A percentile compares a stretch with the other conserved stretches of the same genome.
phyloP scores from a whole-genome alignment of 2,888 invertebrate genomes.

The Tetramorium bicarinatum region DNA sequence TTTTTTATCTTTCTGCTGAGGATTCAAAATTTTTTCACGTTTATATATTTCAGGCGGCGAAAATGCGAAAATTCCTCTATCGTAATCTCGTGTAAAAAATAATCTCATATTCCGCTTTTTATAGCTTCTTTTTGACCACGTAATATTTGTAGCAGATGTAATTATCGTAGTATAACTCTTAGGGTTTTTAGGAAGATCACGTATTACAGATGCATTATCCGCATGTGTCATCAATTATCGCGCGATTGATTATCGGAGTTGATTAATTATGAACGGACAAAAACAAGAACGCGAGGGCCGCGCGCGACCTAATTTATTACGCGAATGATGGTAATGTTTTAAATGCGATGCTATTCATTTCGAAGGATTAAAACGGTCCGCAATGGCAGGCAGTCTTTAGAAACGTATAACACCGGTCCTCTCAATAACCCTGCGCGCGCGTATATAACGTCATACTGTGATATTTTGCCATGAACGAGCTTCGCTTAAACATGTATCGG shows the following conservation, averaged over 20 bases:
- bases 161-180: neutral
- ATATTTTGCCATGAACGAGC: constrained; percentile 37
- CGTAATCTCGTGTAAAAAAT: neutral
- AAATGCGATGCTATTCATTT: constrained; percentile 40
- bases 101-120: neutral
- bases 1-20: neutral
- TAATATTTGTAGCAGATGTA: neutral
- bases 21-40: no score
- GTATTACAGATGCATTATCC: neutral
- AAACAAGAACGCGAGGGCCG: neutral
- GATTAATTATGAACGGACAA: constrained; percentile 25
- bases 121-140: no score
- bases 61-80: neutral
- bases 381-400: constrained; percentile 39
- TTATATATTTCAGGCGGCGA: no score
- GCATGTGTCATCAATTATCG: neutral
- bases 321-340: neutral
- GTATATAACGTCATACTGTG: constrained; percentile 26
- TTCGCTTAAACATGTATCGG: constrained; percentile 40
- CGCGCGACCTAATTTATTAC: constrained; percentile 27
- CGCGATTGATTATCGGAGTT: constrained; percentile 20
- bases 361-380: constrained; percentile 28
- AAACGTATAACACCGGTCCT: constrained; percentile 10
- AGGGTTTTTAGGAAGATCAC: neutral
- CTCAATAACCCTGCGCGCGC: constrained; percentile 13